Conservation (phyloP, 2,888 invertebrate species). For the Arenicola marina region DNA sequence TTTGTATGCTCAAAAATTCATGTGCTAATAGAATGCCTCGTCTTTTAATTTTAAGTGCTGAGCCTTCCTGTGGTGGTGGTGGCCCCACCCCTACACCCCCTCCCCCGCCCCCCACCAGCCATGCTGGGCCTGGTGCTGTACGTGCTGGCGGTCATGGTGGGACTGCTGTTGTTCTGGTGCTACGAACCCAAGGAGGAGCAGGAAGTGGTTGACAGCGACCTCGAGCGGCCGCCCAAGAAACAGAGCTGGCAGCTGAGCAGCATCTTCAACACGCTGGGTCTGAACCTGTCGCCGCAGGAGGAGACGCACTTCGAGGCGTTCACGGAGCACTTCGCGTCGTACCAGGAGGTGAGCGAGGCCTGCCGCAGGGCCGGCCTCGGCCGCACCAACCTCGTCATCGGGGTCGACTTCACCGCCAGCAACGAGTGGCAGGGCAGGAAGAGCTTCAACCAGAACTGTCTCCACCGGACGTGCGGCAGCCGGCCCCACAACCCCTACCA, state of each 20-base stretch:
- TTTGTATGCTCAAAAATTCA: too few species aligned
- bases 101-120: neutral
- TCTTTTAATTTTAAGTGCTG: neutral
- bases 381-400: slow-evolving; percentile 64
- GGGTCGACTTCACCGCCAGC: slow-evolving; percentile 65
- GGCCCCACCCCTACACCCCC: neutral
- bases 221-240: neutral
- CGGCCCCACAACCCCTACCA: slow-evolving; percentile 64
- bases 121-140: slow-evolving; percentile 49
- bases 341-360: slow-evolving; percentile 59
- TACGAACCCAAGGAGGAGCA: slow-evolving; percentile 38
- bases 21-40: too few species aligned
- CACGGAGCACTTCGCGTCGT: slow-evolving; percentile 55
- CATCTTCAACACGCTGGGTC: slow-evolving; percentile 43
- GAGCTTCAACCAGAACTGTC: slow-evolving; percentile 61
- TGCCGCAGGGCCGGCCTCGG: slow-evolving; percentile 63
- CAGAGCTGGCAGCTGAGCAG: slow-evolving; percentile 22
- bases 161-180: slow-evolving; percentile 45
- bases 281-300: slow-evolving; percentile 22
- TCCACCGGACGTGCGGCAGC: slow-evolving; percentile 57
- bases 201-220: neutral
- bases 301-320: slow-evolving; percentile 44
- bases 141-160: slow-evolving; percentile 44
- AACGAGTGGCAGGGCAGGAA: slow-evolving; percentile 66
- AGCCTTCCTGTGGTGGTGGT: neutral